Base-by-base conservation (phyloP, 2,888 invertebrate genomes). In the Corbicula japonica region DNA sequence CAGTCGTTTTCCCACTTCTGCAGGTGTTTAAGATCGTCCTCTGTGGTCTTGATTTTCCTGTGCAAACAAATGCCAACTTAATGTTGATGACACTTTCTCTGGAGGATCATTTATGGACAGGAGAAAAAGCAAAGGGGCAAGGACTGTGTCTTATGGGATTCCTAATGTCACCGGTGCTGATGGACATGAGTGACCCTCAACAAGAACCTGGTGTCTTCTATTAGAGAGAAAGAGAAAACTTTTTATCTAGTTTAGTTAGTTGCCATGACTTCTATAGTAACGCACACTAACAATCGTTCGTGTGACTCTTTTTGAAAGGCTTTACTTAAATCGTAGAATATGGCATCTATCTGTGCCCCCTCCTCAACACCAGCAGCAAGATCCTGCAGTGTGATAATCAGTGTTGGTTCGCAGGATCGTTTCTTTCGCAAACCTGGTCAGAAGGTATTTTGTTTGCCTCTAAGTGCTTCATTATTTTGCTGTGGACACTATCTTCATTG, bases 21-120 rank as follows among this genome's bases (percentile, higher is more conserved):
- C 23, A 77, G 63, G n/a, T 28, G 32, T 38, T 62, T 23, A 15
- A 84, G 69, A 56, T 86, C 86, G 30, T 72, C 30, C 46, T 52
- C 46, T 8, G 41, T 6, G n/a, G 30, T 52, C n/a, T 26, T 68
- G 23, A 87, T 66, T 71, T 52, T 83, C 83, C 52, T 86, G 85
- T 15, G 86, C 83, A 62, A 84, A 80, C 1, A 84, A n/a, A n/a
- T n/a, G n/a, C n/a, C n/a, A 74, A 15, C 77, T 44, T 4, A 56
- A 48, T 28, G 52, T 61, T 8, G 76, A 79, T 10, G 21, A 30
- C 15, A 76, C 56, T 28, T 54, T 62, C 1, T 30, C 65, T 32
- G 84, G 86, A 10, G 81, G 63, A 58, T 86, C 84, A 44, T 86
- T 84, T 12, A 86, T 85, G 48, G 66, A 83, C 10, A 81, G 6